phyloP scores from a whole-genome alignment of 1,140 invertebrate species.

The Heliconius hewitsoni region DNA sequence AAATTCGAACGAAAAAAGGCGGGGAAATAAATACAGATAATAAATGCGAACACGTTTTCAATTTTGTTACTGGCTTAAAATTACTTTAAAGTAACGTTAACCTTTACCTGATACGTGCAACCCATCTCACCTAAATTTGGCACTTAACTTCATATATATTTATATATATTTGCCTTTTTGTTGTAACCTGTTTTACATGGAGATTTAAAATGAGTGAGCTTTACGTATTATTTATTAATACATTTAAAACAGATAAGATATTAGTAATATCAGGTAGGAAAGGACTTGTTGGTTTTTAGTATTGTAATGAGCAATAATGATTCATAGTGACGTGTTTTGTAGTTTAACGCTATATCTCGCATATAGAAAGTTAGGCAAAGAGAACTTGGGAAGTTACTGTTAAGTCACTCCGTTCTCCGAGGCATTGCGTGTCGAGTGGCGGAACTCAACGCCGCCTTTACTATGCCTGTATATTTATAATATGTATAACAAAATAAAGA shows the following conservation, averaged over 20 bases:
- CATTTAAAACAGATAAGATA: slow-evolving; percentile 24
- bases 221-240: background rate
- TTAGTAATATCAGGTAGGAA: background rate
- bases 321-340: background rate
- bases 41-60: background rate
- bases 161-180: background rate
- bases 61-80: slow-evolving; percentile 1
- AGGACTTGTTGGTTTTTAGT: background rate
- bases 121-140: slow-evolving; percentile 13
- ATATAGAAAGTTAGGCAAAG: too few relatives aligned
- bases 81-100: background rate
- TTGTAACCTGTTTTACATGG: slow-evolving; percentile 9
- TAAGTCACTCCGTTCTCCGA: too few relatives aligned
- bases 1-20: background rate
- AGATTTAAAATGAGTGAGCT: slow-evolving; percentile 3
- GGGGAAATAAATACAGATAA: background rate
- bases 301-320: background rate
- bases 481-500: too few relatives aligned
- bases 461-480: too few relatives aligned
- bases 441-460: too few relatives aligned
- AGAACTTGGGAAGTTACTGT: too few relatives aligned
- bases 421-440: too few relatives aligned
- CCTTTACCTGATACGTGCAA: background rate
- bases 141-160: background rate
- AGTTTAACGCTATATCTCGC: too few relatives aligned